Percentiles rank a stretch among this genome's conserved stretches.
Evolutionary conservation across 2,888 invertebrate species (phyloP).

Genomic region (Odontomyia ornata): DNA sequence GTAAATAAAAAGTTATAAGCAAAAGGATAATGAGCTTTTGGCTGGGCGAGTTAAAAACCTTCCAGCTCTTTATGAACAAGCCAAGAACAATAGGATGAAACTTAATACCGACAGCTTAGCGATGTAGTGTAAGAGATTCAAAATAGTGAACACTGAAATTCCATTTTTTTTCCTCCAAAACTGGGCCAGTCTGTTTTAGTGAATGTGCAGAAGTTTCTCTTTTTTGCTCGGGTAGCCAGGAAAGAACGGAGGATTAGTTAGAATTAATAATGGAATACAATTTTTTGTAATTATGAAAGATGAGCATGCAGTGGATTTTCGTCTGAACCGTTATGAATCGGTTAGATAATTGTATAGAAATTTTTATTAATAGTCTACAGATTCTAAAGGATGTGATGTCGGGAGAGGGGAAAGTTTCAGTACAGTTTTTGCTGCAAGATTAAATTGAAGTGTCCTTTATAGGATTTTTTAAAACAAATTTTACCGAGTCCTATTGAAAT

Average conservation of each 20-base stretch:
- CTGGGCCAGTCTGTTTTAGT: neutral
- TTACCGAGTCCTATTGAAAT: no score
- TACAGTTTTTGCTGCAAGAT: no score
- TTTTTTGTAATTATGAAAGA: no score
- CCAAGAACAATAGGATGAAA: slow-evolving; percentile 8
- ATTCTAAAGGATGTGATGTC: no score
- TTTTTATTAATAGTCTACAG: no score
- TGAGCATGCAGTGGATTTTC: no score
- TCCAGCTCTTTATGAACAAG: neutral
- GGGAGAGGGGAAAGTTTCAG: no score
- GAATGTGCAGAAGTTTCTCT: neutral
- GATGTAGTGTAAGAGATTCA: neutral
- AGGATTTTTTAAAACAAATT: no score
- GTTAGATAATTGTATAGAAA: no score
- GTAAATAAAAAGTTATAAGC: slow-evolving; percentile 37
- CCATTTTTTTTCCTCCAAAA: neutral
- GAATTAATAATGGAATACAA: neutral
- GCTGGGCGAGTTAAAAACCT: neutral
- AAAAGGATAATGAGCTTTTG: slow-evolving; percentile 1
- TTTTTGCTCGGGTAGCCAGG: neutral
- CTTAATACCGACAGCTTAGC: neutral
- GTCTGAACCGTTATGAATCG: no score
- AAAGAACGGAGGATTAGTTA: neutral
- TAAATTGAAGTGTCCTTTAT: no score
- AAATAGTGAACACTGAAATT: neutral